Percentiles rank a stretch among this genome's conserved stretches.
phyloP scores from a whole-genome alignment of 2,888 invertebrate genomes.

The Meandrusa payeni region DNA sequence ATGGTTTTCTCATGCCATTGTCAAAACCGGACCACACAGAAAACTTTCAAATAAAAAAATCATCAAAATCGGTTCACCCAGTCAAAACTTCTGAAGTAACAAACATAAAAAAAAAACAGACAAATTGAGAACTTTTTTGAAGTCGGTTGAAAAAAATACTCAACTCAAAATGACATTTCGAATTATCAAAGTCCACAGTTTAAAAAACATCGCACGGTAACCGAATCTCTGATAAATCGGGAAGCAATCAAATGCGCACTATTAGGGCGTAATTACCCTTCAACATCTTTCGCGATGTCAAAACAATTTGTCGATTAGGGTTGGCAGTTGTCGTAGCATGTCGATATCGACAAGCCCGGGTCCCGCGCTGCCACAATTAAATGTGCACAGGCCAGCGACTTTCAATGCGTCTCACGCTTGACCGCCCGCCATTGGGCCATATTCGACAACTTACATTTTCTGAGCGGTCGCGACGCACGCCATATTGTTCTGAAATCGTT shows the following conservation, averaged over 20 bases:
- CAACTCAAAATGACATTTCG: too few relatives aligned
- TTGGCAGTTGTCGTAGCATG: conserved; percentile 1
- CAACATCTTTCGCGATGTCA: conserved; percentile 8
- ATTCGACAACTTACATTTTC: conserved; percentile 32
- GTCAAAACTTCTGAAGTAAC: too few relatives aligned
- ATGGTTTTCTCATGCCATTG: too few relatives aligned
- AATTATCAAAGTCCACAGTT: too few relatives aligned
- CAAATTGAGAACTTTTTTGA: too few relatives aligned
- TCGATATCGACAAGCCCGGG: conserved; percentile 9
- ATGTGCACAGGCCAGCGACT: conserved; percentile 63
- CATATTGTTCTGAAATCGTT: conserved; percentile 50
- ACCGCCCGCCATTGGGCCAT: conserved; percentile 43
- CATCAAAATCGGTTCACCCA: too few relatives aligned
- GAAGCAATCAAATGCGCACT: neutral
- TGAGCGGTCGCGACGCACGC: conserved; percentile 45
- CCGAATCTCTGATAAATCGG: neutral
- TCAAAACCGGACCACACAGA: too few relatives aligned
- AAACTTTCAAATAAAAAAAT: too few relatives aligned
- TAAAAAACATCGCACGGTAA: too few relatives aligned
- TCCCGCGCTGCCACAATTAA: conserved; percentile 62
- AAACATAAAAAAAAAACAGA: too few relatives aligned
- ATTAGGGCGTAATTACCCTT: conserved; percentile 5
- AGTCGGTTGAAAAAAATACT: too few relatives aligned
- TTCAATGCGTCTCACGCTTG: conserved; percentile 50
- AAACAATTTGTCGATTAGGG: conserved; percentile 30